A percentile compares a stretch with the other conserved stretches of the same genome.
Evolutionary conservation across 2,113 vertebrate species (phyloP).

Genomic region (Psephotus haematonotus): DNA sequence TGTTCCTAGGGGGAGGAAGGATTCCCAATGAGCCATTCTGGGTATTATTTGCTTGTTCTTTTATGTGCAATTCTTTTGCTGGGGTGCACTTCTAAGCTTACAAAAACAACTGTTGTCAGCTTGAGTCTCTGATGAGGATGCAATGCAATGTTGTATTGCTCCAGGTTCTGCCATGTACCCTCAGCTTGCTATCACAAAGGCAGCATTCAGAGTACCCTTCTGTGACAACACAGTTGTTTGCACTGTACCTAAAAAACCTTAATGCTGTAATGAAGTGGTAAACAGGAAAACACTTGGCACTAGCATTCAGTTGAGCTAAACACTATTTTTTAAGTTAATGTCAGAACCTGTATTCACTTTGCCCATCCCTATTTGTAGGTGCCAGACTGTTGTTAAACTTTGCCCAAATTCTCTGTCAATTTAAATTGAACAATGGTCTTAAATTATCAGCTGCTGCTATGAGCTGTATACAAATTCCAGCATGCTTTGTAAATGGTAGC

Average conservation of each 20-base stretch:
- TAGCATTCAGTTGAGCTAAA: neutral
- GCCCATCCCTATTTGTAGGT: neutral
- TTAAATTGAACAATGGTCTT: neutral
- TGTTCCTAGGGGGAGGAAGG: neutral
- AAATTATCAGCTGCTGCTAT: neutral
- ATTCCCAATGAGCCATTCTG: fast-evolving
- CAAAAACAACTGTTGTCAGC: neutral
- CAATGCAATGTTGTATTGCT: neutral
- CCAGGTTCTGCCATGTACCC: neutral
- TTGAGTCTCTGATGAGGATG: neutral
- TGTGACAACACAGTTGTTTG: neutral
- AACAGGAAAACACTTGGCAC: neutral
- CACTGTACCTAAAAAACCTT: neutral
- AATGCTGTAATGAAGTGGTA: neutral
- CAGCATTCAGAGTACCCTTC: neutral
- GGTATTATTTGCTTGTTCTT: neutral
- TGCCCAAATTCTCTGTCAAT: neutral
- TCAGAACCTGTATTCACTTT: neutral
- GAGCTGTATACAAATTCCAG: neutral
- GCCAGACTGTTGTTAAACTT: neutral
- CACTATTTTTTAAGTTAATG: neutral
- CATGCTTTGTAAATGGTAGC: neutral
- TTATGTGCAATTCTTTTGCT: neutral
- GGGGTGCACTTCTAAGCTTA: neutral
- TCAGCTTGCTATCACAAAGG: neutral